These are phyloP conservation scores for Onthophagus sagittarius DNA, from an alignment of 2,888 invertebrate genomes.

Conservation along the genomic window DNA sequence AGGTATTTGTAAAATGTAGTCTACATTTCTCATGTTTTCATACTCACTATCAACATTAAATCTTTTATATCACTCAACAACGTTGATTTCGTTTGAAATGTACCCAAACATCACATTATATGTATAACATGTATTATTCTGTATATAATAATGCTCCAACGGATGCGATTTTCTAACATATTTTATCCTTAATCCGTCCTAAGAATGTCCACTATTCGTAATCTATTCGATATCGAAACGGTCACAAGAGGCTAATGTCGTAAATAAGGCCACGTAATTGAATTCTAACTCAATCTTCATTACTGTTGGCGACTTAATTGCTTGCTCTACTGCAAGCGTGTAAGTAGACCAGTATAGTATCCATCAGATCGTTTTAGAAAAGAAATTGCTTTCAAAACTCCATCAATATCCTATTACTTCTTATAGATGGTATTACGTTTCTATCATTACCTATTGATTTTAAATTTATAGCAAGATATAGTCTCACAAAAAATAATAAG, in stretches of 20 bases:
- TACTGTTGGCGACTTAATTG: not conserved
- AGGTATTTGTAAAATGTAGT: no score
- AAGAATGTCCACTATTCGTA: not conserved
- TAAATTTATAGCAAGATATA: no score
- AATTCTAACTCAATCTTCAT: conserved; percentile 13
- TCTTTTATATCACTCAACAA: no score
- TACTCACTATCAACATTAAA: no score
- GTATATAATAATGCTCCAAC: not conserved
- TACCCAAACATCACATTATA: not conserved
- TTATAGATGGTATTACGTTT: no score
- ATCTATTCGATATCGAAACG: not conserved
- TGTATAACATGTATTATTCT: not conserved
- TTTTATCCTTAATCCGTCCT: not conserved
- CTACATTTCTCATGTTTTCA: no score
- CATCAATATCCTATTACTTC: not conserved
- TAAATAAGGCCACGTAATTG: conserved; percentile 6
- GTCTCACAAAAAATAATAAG: no score
- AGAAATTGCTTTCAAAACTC: not conserved
- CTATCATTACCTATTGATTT: no score
- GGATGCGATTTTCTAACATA: not conserved
- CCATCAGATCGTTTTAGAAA: not conserved
- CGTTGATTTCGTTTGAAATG: no score
- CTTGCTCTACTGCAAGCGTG: not conserved
- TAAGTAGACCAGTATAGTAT: not conserved
- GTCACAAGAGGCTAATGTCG: conserved; percentile 10